Conservation (phyloP, 1,140 invertebrate genomes). For the Limonius californicus region DNA sequence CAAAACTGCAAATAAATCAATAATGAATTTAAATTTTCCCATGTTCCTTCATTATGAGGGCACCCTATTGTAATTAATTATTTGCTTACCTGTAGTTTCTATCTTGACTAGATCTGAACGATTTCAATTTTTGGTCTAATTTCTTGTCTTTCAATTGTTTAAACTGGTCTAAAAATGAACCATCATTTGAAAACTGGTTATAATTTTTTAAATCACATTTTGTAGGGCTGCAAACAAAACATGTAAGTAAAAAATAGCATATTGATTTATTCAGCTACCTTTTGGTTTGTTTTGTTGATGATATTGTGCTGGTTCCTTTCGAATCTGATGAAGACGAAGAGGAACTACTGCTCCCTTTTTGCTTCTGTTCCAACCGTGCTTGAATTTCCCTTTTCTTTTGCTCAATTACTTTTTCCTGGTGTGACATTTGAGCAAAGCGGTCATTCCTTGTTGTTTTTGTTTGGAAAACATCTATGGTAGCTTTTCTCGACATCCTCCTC, state of each 20-base stretch:
- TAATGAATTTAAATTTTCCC: too few species aligned
- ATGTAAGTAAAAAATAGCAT: background rate
- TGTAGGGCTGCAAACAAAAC: conserved; percentile 4
- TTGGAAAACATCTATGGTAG: conserved; percentile 50
- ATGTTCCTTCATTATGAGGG: too few species aligned
- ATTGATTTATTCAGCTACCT: conserved; percentile 1
- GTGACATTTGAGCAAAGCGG: conserved; percentile 71
- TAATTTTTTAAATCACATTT: conserved; percentile 35
- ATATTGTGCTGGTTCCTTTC: conserved; percentile 9
- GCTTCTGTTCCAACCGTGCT: conserved; percentile 59
- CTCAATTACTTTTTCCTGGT: conserved; percentile 76
- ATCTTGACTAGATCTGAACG: conserved; percentile 41
- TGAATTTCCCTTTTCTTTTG: conserved; percentile 73
- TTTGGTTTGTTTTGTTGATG: conserved; percentile 15
- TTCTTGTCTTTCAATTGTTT: conserved; percentile 60
- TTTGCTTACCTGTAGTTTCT: conserved; percentile 17
- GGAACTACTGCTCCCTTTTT: conserved; percentile 52
- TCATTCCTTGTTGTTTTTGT: conserved; percentile 58
- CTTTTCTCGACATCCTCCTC: conserved; percentile 46
- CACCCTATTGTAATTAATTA: too few species aligned
- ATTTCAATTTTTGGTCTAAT: conserved; percentile 39
- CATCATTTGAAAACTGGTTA: conserved; percentile 76
- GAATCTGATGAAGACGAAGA: conserved; percentile 39
- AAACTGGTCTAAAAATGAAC: conserved; percentile 75
- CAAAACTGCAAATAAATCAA: too few species aligned